phyloP scores from a whole-genome alignment of 2,113 vertebrate genomes.

The Caracal caracal region DNA sequence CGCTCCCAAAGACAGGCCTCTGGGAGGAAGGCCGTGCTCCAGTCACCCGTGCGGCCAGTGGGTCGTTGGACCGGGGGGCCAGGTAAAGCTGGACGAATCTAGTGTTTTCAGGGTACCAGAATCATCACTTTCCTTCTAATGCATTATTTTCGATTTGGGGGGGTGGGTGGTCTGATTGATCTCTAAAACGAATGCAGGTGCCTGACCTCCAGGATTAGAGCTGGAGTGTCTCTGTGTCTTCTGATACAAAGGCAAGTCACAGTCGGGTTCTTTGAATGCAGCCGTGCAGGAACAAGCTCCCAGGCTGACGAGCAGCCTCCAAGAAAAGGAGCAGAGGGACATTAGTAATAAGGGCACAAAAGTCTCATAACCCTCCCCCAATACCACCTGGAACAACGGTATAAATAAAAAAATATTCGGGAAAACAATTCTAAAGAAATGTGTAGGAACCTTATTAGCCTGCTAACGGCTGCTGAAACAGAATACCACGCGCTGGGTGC shows the following conservation, averaged over 20 bases:
- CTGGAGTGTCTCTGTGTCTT: background rate
- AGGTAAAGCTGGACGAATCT: constrained; percentile 79
- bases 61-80: constrained; percentile 77
- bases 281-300: background rate
- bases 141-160: background rate
- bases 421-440: background rate
- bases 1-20: constrained; percentile 69
- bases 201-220: background rate
- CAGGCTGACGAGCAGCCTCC: background rate
- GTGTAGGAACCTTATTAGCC: background rate
- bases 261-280: background rate
- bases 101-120: background rate
- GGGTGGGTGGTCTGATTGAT: background rate
- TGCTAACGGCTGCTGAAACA: background rate
- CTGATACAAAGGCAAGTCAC: background rate
- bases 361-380: background rate
- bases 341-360: no score
- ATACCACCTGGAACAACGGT: background rate
- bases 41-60: constrained; percentile 80
- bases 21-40: constrained; percentile 82
- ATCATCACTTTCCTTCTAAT: background rate
- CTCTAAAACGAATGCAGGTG: background rate
- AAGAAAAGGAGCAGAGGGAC: background rate
- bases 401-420: background rate
- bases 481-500: fast-evolving